Evolutionary conservation across 2,113 vertebrate species (phyloP).

Genomic region (Fulica atra): DNA sequence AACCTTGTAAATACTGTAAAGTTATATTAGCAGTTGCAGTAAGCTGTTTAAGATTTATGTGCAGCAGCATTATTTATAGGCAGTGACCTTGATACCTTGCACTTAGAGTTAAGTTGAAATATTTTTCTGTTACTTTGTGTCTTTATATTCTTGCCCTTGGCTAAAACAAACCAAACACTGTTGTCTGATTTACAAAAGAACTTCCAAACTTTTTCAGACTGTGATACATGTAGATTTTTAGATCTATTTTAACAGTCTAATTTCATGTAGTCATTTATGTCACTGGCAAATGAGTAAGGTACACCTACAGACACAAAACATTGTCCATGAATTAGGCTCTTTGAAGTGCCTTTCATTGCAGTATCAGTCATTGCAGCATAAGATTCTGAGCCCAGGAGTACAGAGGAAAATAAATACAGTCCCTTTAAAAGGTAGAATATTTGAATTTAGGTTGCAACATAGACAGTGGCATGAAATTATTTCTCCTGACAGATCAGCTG

Average conservation of each 20-base stretch:
- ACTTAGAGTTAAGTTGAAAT: neutral
- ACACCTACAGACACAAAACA: neutral
- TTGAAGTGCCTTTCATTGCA: neutral
- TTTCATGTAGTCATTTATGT: neutral
- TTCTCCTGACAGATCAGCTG: slow-evolving; percentile 37
- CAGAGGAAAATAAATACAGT: neutral
- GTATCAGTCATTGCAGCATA: neutral
- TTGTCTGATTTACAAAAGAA: neutral
- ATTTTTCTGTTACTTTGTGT: neutral
- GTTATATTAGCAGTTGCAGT: slow-evolving; percentile 7
- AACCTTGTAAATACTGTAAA: slow-evolving; percentile 39
- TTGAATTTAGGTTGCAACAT: slow-evolving; percentile 27
- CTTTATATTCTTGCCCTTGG: neutral
- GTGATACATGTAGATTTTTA: neutral
- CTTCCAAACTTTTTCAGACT: neutral
- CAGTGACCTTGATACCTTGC: neutral
- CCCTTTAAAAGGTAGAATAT: neutral
- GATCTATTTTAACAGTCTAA: neutral
- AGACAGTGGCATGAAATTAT: slow-evolving; percentile 25
- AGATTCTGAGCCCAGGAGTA: neutral
- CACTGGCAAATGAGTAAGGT: neutral
- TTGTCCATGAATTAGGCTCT: neutral
- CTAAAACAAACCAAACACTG: neutral
- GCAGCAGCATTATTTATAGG: slow-evolving; percentile 14
- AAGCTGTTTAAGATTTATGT: slow-evolving; percentile 34